Evolutionary conservation across 1,140 invertebrate species (phyloP).

Genomic region (Euglossa dilemma): DNA sequence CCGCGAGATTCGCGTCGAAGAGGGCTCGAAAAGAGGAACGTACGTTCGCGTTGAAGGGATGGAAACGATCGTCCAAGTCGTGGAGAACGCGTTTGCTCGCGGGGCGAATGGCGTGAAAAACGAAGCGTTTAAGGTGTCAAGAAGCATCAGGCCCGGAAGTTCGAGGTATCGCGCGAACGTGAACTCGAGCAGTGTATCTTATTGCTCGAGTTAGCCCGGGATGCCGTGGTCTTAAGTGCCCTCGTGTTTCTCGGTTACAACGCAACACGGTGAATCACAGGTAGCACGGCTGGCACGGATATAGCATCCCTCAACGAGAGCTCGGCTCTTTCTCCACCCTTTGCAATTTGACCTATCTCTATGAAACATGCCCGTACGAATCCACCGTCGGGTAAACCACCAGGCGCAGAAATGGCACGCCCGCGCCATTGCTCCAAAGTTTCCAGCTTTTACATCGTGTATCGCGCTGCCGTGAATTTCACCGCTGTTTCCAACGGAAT

Average conservation of each 20-base stretch:
- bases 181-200: constrained; percentile 33
- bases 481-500: no score
- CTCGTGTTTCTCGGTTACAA: constrained; percentile 30
- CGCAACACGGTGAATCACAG: constrained; percentile 25
- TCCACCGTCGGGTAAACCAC: no score
- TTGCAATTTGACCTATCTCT: constrained; percentile 23
- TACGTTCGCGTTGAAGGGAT: no score
- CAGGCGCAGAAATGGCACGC: not conserved
- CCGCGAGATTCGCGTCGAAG: no score
- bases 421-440: not conserved
- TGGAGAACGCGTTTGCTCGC: no score
- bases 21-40: no score
- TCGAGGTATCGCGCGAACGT: constrained; percentile 7
- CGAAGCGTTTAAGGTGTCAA: no score
- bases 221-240: constrained; percentile 29
- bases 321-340: not conserved
- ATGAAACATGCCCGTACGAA: not conserved
- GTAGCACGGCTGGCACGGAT: constrained; percentile 1
- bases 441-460: not conserved
- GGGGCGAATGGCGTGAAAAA: no score
- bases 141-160: not conserved
- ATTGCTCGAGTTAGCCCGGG: constrained; percentile 33
- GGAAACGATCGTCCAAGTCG: no score
- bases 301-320: constrained; percentile 1
- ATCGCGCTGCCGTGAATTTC: not conserved